phyloP scores from a whole-genome alignment of 2,888 invertebrate species.

The Eugnorisma glareosa region DNA sequence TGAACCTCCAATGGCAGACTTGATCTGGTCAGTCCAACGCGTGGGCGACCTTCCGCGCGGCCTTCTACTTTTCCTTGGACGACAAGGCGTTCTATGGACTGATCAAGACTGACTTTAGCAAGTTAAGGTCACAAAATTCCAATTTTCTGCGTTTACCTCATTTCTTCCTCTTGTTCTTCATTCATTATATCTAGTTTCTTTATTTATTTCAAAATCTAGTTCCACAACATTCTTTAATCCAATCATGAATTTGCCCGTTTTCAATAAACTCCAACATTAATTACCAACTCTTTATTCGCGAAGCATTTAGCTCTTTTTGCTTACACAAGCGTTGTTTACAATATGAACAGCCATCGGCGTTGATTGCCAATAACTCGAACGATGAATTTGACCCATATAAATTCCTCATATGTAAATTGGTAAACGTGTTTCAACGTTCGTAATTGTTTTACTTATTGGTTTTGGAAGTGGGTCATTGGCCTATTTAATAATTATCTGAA shows the following conservation, averaged over 20 bases:
- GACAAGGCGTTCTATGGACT: too few species aligned
- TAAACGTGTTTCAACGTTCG: slow-evolving; percentile 15
- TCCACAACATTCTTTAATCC: background rate
- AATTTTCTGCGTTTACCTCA: background rate
- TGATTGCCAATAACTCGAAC: slow-evolving; percentile 61
- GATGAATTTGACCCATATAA: slow-evolving; percentile 61
- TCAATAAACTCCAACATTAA: slow-evolving; percentile 27
- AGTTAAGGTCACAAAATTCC: background rate
- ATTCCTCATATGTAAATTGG: slow-evolving; percentile 44
- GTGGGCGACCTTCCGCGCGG: too few species aligned
- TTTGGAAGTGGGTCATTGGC: slow-evolving; percentile 33
- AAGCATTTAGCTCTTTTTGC: slow-evolving; percentile 40
- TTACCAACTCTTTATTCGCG: slow-evolving; percentile 40
- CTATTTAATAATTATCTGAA: background rate
- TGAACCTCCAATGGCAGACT: too few species aligned
- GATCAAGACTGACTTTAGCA: too few species aligned
- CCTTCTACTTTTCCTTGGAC: too few species aligned
- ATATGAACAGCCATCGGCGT: slow-evolving; percentile 46
- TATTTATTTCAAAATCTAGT: background rate
- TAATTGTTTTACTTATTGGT: slow-evolving; percentile 34
- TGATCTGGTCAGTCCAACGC: too few species aligned
- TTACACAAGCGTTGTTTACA: slow-evolving; percentile 57
- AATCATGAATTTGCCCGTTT: slow-evolving; percentile 12
- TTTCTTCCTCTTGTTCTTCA: background rate
- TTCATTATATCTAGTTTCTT: background rate